Evolutionary conservation across 2,888 invertebrate species (phyloP).

Genomic region (Leucozona laternaria): DNA sequence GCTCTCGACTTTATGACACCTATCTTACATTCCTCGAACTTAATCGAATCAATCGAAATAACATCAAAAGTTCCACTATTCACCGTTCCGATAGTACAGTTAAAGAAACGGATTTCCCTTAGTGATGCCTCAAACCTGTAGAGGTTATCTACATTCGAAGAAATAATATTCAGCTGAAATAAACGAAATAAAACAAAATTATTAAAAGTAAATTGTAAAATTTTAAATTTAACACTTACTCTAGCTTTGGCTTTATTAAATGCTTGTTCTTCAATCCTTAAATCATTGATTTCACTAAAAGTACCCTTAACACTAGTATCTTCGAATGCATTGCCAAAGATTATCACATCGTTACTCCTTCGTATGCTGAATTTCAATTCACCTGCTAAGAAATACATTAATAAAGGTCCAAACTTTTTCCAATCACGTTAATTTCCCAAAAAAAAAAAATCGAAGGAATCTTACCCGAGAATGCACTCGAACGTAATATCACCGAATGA

Average conservation of each 20-base stretch:
- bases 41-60: conserved; percentile 80
- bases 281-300: conserved; percentile 79
- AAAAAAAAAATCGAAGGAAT: not conserved
- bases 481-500: conserved; percentile 79
- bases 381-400: conserved; percentile 76
- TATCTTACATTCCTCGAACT: conserved; percentile 81
- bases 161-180: conserved; percentile 80
- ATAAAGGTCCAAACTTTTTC: conserved; percentile 7
- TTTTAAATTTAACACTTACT: conserved; percentile 76
- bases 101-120: conserved; percentile 80
- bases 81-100: conserved; percentile 80
- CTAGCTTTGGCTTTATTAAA: conserved; percentile 80
- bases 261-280: conserved; percentile 80
- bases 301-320: conserved; percentile 80
- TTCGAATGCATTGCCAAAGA: conserved; percentile 80
- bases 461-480: conserved; percentile 81
- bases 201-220: not conserved
- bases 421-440: not conserved
- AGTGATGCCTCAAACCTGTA: conserved; percentile 81
- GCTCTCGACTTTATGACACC: conserved; percentile 80
- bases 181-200: not conserved
- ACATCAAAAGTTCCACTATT: conserved; percentile 81
- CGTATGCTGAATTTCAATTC: conserved; percentile 81
- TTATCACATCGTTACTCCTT: conserved; percentile 78
- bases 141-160: conserved; percentile 79